Conservation (phyloP, 2,797 vertebrate genomes). For the Pipistrellus pipistrellus region DNA sequence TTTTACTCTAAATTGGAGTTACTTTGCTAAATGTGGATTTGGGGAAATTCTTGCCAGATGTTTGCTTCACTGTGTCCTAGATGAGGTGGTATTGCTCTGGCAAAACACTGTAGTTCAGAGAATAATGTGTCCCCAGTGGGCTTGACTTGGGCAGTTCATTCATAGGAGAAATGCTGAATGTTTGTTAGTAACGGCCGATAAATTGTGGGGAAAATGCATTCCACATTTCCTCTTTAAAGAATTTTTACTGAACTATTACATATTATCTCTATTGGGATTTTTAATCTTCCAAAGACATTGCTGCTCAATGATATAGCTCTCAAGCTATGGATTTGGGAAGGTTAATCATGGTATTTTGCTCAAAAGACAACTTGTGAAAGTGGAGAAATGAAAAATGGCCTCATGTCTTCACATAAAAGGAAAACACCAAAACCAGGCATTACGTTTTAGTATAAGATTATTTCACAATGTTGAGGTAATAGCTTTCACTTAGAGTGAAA, state of each 20-base stretch:
- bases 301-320: not conserved
- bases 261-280: not conserved
- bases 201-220: not conserved
- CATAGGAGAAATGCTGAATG: conserved; percentile 29
- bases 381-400: not conserved
- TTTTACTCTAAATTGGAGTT: not conserved
- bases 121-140: not conserved
- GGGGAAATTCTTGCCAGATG: not conserved
- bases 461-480: not conserved
- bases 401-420: not conserved
- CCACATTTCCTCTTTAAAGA: conserved; percentile 6
- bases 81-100: conserved; percentile 14
- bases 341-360: conserved; percentile 18
- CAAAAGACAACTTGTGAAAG: not conserved
- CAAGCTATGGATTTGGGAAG: not conserved
- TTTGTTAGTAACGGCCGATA: conserved; percentile 46
- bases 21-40: conserved; percentile 44
- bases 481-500: not conserved
- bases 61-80: conserved; percentile 8
- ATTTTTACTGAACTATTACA: not conserved
- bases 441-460: not conserved
- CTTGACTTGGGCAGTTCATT: not conserved
- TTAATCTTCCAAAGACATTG: not conserved
- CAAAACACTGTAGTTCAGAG: conserved; percentile 14
- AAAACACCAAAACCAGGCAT: not conserved